Evolutionary conservation across 2,888 invertebrate species (phyloP), one percentile per base, ranked within the genome.

Genomic region (Eledone cirrhosa): DNA sequence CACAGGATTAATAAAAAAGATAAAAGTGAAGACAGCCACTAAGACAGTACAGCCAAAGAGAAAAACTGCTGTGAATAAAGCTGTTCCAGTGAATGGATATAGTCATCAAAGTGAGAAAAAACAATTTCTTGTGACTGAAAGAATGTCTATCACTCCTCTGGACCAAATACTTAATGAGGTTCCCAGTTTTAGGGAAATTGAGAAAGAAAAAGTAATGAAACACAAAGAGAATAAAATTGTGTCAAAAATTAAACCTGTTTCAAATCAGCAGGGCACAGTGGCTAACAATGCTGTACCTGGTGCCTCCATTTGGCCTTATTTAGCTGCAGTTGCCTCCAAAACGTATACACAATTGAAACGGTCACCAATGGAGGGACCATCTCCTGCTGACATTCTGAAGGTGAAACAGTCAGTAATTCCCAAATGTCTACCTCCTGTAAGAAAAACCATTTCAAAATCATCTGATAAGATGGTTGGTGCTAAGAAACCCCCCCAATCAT

Each of bases 301-400:
- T 41, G 27, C 29, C 16, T 22, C 72, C 1, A 41, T n/a, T 19
- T 72, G 72, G 72, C 72, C 33, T 5, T n/a, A 31, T 0, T 72
- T 72, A 33, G n/a, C 29, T 33, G 41, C n/a, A n/a, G 11, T 31
- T 22, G 33, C 31, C 2, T 22, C 33, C 3, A 31, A 29, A 33
- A 22, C 29, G 41, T 72, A 41, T 72, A n/a, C 33, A 22, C 31
- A 72, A 22, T 72, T 72, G 41, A 72, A 72, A 41, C 27, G 72
- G n/a, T 22, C 27, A 41, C 33, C 33, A 33, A 72, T 72, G 72
- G 72, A 72, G 24, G 72, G 72, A n/a, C 72, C 72, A n/a, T n/a
- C 72, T 33, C 31, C 33, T 33, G 16, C 69, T 33, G 69, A 69
- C 11, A 33, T n/a, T 8, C 41, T 29, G 16, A 41, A 41, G 41